Percentiles rank a stretch among this genome's conserved stretches.
phyloP scores from a whole-genome alignment of 2,797 vertebrate species.

The Melopsittacus undulatus region DNA sequence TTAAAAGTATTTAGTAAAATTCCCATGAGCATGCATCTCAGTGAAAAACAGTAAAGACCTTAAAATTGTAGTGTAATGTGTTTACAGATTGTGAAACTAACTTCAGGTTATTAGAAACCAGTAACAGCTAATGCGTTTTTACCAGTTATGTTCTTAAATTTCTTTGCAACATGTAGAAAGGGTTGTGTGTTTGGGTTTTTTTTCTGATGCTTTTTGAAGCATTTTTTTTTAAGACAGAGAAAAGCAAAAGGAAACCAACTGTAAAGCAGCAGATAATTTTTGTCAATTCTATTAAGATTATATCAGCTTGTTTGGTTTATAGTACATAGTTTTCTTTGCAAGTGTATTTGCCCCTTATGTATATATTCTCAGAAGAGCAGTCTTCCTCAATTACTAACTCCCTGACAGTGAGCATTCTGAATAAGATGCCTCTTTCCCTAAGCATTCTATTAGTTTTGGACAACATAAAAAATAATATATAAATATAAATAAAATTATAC shows the following conservation, averaged over 20 bases:
- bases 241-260: not conserved
- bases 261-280: constrained; percentile 38
- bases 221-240: not conserved
- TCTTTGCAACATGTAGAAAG: not conserved
- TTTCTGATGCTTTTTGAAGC: not conserved
- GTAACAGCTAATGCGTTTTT: not conserved
- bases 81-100: constrained; percentile 6
- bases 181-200: not conserved
- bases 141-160: not conserved
- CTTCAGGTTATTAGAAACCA: constrained; percentile 22
- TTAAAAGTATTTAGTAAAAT: not conserved
- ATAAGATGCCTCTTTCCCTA: not conserved
- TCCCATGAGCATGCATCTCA: not conserved
- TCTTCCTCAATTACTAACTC: constrained; percentile 46
- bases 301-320: not conserved
- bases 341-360: not conserved
- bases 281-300: constrained; percentile 16
- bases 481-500: not conserved
- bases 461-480: not conserved
- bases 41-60: constrained; percentile 24
- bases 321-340: constrained; percentile 14
- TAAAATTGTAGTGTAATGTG: not conserved
- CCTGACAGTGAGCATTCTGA: not conserved
- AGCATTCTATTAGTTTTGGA: not conserved
- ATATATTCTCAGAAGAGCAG: not conserved